phyloP scores from a whole-genome alignment of 2,113 vertebrate species.

The Clarias batrachus region DNA sequence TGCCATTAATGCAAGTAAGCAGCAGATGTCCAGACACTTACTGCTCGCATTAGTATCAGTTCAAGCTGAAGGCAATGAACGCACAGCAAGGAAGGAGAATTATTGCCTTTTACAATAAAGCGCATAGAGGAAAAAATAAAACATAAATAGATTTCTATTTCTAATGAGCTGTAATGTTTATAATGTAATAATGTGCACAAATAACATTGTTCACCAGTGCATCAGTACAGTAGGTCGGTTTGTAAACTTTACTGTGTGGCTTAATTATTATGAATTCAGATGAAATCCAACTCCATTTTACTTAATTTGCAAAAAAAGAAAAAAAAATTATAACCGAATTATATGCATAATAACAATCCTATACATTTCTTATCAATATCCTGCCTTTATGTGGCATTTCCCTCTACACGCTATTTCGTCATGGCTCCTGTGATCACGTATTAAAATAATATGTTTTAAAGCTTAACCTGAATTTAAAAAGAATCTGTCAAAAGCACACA shows the following conservation, averaged over 20 bases:
- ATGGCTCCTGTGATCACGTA: not conserved
- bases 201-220: not conserved
- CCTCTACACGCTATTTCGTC: constrained; percentile 6
- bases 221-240: not conserved
- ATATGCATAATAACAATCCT: no score
- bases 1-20: not conserved
- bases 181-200: not conserved
- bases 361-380: not conserved
- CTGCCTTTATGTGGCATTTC: not conserved
- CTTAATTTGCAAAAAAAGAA: not conserved
- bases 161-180: not conserved
- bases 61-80: not conserved
- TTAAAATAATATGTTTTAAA: constrained; percentile 25
- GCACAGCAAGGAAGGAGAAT: not conserved
- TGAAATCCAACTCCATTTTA: not conserved
- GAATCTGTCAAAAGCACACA: constrained; percentile 62
- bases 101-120: not conserved
- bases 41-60: constrained; percentile 7
- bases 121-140: not conserved
- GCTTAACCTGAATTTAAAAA: constrained; percentile 15
- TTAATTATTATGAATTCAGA: not conserved
- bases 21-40: constrained; percentile 40
- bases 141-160: not conserved
- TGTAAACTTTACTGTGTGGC: not conserved
- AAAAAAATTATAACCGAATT: not conserved